Conservation (phyloP, 2,797 vertebrate genomes). For the Pangasius mekongensis region DNA sequence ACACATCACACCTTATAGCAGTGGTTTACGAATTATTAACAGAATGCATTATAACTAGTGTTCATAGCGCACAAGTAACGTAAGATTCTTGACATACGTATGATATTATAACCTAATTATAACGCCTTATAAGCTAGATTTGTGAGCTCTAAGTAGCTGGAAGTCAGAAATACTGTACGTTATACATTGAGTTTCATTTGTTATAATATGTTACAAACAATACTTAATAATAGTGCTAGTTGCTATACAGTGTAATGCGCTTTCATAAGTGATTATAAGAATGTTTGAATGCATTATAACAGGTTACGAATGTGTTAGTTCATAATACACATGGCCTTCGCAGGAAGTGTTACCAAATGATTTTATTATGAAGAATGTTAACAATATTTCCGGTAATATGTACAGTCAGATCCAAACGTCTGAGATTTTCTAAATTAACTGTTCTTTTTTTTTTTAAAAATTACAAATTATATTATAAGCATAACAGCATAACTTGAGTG, state of each 20-base stretch:
- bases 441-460: not conserved
- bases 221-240: not conserved
- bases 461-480: not conserved
- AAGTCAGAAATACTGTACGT: not conserved
- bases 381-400: no score
- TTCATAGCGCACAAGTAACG: not conserved
- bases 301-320: not conserved
- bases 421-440: not conserved
- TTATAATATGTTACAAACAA: not conserved
- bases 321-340: not conserved
- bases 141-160: not conserved
- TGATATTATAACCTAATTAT: not conserved
- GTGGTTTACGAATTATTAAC: not conserved
- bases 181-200: not conserved
- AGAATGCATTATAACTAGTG: not conserved
- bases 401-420: not conserved
- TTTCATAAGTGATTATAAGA: not conserved
- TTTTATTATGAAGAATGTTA: not conserved
- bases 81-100: not conserved
- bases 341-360: not conserved
- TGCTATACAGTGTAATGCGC: not conserved
- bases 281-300: not conserved
- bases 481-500: not conserved
- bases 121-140: not conserved
- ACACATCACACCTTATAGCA: not conserved